These are phyloP conservation scores for Choloepus didactylus DNA, from an alignment of 2,797 vertebrate genomes.

Conservation along the genomic window DNA sequence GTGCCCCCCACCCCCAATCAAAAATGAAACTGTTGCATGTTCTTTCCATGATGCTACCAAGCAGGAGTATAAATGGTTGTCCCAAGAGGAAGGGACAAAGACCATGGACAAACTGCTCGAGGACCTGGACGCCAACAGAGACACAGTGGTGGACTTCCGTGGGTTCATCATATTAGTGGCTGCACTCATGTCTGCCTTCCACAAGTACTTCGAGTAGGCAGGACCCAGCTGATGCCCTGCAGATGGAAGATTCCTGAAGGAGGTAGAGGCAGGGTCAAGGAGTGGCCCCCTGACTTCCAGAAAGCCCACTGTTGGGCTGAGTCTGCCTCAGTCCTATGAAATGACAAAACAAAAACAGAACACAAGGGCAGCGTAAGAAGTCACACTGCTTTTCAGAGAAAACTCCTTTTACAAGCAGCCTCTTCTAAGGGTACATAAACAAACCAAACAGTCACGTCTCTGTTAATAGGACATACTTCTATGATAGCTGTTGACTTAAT, in stretches of 20 bases:
- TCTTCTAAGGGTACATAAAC: neutral
- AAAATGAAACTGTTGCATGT: neutral
- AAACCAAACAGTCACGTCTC: neutral
- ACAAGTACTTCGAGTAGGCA: conserved; percentile 77
- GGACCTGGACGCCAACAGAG: conserved; percentile 87
- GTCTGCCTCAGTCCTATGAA: neutral
- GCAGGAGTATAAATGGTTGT: too few relatives aligned
- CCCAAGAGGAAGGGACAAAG: conserved; percentile 83
- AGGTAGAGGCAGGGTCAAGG: neutral
- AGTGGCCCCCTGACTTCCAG: neutral
- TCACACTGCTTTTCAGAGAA: neutral
- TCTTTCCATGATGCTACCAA: too few relatives aligned
- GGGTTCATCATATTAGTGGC: conserved; percentile 88
- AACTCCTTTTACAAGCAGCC: neutral
- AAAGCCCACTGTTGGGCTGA: neutral
- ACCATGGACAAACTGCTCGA: conserved; percentile 84
- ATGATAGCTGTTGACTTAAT: neutral
- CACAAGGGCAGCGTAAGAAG: neutral
- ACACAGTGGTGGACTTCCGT: conserved; percentile 89
- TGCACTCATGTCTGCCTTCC: conserved; percentile 85
- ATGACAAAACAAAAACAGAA: neutral
- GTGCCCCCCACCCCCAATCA: neutral
- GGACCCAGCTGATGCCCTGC: conserved; percentile 35
- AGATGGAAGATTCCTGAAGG: neutral
- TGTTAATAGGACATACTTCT: neutral